These are phyloP conservation scores for Mesitornis unicolor DNA, from an alignment of 2,113 vertebrate species.

Conservation along the genomic window DNA sequence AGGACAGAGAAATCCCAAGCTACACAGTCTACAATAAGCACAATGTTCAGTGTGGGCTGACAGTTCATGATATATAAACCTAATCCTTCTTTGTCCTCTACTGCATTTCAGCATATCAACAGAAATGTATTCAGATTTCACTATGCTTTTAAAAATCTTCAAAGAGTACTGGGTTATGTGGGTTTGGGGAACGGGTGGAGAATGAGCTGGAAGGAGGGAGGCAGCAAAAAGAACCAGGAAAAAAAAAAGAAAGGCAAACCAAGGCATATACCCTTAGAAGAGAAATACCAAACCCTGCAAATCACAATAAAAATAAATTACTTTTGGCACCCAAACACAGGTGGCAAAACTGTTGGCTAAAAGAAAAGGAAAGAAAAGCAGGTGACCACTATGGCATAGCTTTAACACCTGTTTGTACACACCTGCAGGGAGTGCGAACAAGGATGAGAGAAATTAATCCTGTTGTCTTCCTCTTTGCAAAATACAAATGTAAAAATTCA, in stretches of 20 bases:
- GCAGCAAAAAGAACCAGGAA: neutral
- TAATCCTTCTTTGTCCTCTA: conserved; percentile 35
- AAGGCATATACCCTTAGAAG: neutral
- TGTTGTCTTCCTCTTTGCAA: conserved; percentile 63
- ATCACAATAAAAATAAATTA: conserved; percentile 41
- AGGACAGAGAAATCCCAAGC: conserved; percentile 68
- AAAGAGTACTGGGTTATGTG: neutral
- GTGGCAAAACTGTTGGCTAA: neutral
- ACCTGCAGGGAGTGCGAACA: neutral
- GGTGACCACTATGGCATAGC: neutral
- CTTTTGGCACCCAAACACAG: conserved; percentile 72
- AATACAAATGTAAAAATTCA: conserved; percentile 92
- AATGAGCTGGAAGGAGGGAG: neutral
- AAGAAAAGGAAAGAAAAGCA: neutral
- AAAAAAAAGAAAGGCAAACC: neutral
- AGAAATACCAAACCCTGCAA: conserved; percentile 2
- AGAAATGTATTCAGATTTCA: conserved; percentile 33
- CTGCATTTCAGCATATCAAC: conserved; percentile 35
- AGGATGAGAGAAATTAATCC: conserved; percentile 57
- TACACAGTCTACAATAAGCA: conserved; percentile 31
- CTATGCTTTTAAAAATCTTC: neutral
- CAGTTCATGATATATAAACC: conserved; percentile 40
- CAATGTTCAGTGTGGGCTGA: conserved; percentile 21
- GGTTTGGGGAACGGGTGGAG: neutral
- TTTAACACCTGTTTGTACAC: conserved; percentile 24